Evolutionary conservation across 2,888 invertebrate species (phyloP).

Genomic region (Thumatha senex): DNA sequence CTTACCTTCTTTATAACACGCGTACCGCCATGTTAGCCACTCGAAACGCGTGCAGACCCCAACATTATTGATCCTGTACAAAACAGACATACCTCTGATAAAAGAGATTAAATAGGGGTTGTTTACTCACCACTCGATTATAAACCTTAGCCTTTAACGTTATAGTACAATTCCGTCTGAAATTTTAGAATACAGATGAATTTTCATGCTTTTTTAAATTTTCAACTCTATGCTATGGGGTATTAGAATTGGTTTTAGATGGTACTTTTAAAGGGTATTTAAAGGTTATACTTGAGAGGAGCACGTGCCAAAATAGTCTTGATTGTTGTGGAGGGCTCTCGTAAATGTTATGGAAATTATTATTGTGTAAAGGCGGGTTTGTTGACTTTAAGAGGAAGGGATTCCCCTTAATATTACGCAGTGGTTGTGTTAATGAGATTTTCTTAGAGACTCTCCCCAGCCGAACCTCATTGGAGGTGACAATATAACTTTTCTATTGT

Average conservation of each 20-base stretch:
- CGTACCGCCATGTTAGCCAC: constrained; percentile 8
- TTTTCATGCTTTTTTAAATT: constrained; percentile 6
- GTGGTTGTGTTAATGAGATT: too few species aligned
- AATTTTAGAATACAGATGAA: constrained; percentile 22
- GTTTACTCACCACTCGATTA: constrained; percentile 18
- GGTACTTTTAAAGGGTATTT: constrained; percentile 17
- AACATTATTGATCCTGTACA: constrained; percentile 39
- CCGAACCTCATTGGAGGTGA: too few species aligned
- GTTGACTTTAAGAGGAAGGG: neutral
- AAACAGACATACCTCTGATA: constrained; percentile 15
- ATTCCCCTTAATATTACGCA: too few species aligned
- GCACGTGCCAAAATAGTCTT: constrained; percentile 44
- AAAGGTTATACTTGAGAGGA: constrained; percentile 43
- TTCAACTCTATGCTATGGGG: constrained; percentile 4
- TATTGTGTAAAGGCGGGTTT: constrained; percentile 11
- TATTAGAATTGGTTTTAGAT: neutral
- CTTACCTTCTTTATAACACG: constrained; percentile 18
- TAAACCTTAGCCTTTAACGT: constrained; percentile 17
- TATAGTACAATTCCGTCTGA: constrained; percentile 15
- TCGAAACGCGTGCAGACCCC: constrained; percentile 16
- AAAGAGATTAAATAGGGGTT: constrained; percentile 29
- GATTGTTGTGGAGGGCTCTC: constrained; percentile 35
- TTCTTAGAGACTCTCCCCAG: too few species aligned
- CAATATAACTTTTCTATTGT: too few species aligned
- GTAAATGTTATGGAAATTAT: constrained; percentile 28